Base-by-base conservation (phyloP, 2,888 invertebrate genomes). In the Tenthredo livida region DNA sequence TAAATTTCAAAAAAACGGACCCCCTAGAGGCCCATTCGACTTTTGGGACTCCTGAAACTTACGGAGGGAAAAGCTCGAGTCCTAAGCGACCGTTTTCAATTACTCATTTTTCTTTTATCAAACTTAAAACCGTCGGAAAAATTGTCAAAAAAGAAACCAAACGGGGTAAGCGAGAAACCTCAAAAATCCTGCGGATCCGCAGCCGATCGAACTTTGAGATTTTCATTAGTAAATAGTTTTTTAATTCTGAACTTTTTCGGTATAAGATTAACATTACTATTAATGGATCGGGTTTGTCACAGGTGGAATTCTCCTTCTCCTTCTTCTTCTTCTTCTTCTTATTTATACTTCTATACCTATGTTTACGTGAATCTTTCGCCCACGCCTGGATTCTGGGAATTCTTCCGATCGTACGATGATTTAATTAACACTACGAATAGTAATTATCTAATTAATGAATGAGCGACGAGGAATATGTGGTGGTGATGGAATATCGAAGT, bases 1-100 rank as follows among this genome's bases (percentile, higher is more conserved):
- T 91, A 90, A 91, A 91, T 90, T 88, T 67, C 65, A 50, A 83
- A 43, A 33, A 47, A 47, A 47, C 67, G 82, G 82, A 83, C 82
- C 82, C 82, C 82, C 82, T 83, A 83, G 82, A 67, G 82, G 21
- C 43, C 58, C 21, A 40, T 33, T 77, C 29, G 50, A 50, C 29
- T 67, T 37, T 21, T 21, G 37, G 80, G 61, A 80, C 80, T 80
- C 47, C 58, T 58, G 33, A 58, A 78, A 58, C 80, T 17, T n/a
- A n/a, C 21, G 29, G 29, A 29, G 33, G 15, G 25, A 43, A 40
- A 73, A 43, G 2, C n/a, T n/a, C n/a, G n/a, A n/a, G n/a, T n/a
- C n/a, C 67, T 54, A n/a, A 67, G 9, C 37, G 70, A 70, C 21
- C n/a, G n/a, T 70, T 37, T 33, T 37, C 70, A 70, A 37, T 70